Conservation (phyloP, 2,888 invertebrate species). For the Cantharis flavilabris region DNA sequence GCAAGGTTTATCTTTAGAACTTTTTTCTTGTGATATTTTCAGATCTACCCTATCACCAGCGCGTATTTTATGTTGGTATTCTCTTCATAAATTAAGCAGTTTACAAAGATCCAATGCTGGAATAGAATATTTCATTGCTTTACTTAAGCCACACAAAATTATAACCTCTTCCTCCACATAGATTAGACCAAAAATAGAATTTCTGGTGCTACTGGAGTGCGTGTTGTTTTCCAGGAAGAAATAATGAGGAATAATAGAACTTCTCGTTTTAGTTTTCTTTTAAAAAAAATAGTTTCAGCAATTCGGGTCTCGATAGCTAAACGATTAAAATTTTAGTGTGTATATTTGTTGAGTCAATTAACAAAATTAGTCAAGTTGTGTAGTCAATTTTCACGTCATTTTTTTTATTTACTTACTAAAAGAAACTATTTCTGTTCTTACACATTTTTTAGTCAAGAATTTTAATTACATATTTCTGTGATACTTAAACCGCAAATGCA, state of each 20-base stretch:
- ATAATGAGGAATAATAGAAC: neutral
- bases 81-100: neutral
- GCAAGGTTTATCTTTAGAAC: neutral
- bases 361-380: neutral
- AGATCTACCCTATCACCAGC: neutral
- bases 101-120: neutral
- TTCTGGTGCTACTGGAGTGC: neutral
- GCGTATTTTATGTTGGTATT: neutral
- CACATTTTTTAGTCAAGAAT: conserved; percentile 34
- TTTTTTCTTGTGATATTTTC: neutral
- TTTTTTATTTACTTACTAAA: neutral
- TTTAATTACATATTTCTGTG: conserved; percentile 36
- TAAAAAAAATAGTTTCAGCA: neutral
- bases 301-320: neutral
- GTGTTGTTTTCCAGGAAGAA: neutral
- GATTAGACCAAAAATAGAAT: neutral
- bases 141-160: neutral
- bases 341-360: neutral
- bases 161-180: neutral
- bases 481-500: conserved; percentile 32
- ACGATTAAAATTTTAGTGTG: neutral
- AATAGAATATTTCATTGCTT: neutral
- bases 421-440: conserved; percentile 17
- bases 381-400: neutral
- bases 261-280: neutral